These are phyloP conservation scores for Drosophila ambigua DNA, from an alignment of 1,140 invertebrate species.

Conservation along the genomic window DNA sequence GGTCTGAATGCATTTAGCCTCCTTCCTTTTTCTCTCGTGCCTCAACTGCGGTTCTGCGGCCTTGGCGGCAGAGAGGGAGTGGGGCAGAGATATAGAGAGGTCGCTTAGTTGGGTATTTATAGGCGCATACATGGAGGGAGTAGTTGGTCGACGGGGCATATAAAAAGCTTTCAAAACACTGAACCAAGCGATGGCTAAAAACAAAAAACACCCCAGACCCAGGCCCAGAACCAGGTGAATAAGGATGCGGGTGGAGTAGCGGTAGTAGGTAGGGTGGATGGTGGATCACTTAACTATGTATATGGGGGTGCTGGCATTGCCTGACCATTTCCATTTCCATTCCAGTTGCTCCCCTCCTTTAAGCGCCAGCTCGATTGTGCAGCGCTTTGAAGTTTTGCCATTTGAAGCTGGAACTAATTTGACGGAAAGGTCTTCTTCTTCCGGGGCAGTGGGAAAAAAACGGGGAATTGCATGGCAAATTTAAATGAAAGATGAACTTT, in stretches of 20 bases:
- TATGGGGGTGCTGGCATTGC: not conserved
- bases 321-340: conserved; percentile 17
- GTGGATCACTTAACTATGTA: conserved; percentile 12
- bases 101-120: conserved; percentile 41
- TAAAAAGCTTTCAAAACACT: conserved; percentile 45
- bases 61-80: conserved; percentile 7
- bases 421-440: conserved; percentile 27
- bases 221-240: conserved; percentile 24
- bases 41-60: conserved; percentile 1
- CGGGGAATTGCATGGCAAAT: conserved; percentile 18
- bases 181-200: conserved; percentile 26
- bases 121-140: conserved; percentile 22
- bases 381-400: conserved; percentile 41
- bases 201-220: conserved; percentile 20
- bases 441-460: not conserved
- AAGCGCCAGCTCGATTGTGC: conserved; percentile 1
- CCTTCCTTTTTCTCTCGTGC: not conserved
- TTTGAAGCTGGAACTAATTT: conserved; percentile 50
- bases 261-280: conserved; percentile 3
- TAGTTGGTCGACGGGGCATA: conserved; percentile 7
- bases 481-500: conserved; percentile 36
- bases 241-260: not conserved
- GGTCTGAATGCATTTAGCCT: conserved; percentile 38
- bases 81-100: not conserved
- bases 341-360: not conserved